Conservation (phyloP, 64 coral and sea anemone genomes). For the Stichodactyla helianthus region DNA sequence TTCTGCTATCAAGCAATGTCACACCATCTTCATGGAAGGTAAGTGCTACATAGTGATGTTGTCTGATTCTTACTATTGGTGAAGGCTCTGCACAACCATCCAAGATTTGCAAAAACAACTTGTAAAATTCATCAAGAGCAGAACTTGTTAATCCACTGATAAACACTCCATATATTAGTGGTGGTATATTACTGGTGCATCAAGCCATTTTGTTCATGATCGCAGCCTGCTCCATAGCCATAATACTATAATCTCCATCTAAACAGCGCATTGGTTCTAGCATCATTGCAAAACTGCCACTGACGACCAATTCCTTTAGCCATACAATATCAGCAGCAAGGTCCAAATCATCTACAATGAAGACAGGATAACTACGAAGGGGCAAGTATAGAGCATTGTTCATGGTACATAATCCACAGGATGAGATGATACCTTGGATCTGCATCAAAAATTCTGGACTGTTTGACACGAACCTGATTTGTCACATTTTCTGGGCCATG, state of each 20-base stretch:
- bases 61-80: constrained; percentile 4
- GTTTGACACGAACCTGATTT: no score
- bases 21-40: neutral
- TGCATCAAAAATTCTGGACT: neutral
- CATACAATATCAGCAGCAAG: constrained; percentile 14
- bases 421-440: neutral
- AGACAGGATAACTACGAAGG: neutral
- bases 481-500: no score
- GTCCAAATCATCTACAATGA: neutral
- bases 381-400: neutral
- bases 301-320: neutral
- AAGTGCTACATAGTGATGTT: constrained; percentile 15
- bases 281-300: neutral
- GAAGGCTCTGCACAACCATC: neutral
- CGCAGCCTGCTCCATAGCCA: constrained; percentile 7
- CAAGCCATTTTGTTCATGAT: neutral
- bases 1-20: constrained; percentile 8
- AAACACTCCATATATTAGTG: constrained; percentile 1
- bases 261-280: constrained; percentile 10
- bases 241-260: constrained; percentile 4
- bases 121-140: neutral
- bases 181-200: neutral
- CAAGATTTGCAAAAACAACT: constrained; percentile 12
- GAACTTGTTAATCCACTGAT: constrained; percentile 5
- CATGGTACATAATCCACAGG: neutral